Percentiles rank a stretch among this genome's conserved stretches.
phyloP scores from a whole-genome alignment of 2,797 vertebrate genomes.

The Leptatherina wallacei region DNA sequence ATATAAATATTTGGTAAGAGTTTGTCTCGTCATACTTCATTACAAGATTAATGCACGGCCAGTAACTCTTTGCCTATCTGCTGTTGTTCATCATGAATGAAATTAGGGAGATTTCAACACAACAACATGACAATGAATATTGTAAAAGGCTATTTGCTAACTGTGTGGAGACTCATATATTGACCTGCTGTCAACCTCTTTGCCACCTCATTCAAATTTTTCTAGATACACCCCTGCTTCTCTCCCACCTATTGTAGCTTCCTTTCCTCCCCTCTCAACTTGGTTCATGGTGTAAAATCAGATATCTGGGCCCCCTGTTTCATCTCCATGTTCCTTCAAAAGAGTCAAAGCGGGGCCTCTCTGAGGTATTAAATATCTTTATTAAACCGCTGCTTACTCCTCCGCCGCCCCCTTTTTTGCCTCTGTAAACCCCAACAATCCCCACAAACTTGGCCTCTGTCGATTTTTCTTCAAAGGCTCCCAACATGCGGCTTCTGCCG shows the following conservation, averaged over 20 bases:
- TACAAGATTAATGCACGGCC: too few relatives aligned
- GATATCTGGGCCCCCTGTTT: constrained; percentile 59
- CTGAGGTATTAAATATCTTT: constrained; percentile 83
- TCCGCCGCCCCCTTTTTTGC: constrained; percentile 54
- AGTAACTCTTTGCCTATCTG: too few relatives aligned
- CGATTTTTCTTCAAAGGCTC: constrained; percentile 75
- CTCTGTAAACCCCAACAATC: constrained; percentile 64
- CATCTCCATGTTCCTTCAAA: constrained; percentile 69
- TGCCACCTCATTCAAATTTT: not conserved
- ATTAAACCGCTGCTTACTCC: constrained; percentile 75
- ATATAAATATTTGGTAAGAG: too few relatives aligned
- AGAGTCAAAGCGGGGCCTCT: constrained; percentile 74
- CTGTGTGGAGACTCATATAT: not conserved
- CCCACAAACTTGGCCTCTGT: constrained; percentile 64
- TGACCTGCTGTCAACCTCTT: not conserved
- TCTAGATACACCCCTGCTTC: not conserved
- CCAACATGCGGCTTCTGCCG: constrained; percentile 75
- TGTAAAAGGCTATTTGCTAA: too few relatives aligned
- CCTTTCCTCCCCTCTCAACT: constrained; percentile 24
- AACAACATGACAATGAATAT: too few relatives aligned
- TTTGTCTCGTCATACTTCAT: too few relatives aligned
- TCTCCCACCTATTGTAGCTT: not conserved
- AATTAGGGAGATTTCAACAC: too few relatives aligned
- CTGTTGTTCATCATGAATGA: too few relatives aligned
- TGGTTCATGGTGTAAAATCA: constrained; percentile 57